Base-by-base conservation (phyloP, 2,888 invertebrate genomes). In the Ichneumoninae sp. region DNA sequence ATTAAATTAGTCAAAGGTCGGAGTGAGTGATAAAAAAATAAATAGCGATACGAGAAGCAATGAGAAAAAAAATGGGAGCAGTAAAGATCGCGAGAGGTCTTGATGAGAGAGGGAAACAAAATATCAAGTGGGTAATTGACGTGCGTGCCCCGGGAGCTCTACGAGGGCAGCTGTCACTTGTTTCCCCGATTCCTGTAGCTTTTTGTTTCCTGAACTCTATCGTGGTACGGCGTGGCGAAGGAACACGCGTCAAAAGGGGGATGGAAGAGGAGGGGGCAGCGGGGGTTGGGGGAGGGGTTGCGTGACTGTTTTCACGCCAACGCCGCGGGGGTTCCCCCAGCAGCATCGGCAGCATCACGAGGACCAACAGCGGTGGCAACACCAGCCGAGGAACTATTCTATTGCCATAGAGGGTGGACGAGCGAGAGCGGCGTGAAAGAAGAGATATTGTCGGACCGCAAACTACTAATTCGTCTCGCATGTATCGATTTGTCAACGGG, bases 401-500 rank as follows among this genome's bases (percentile, higher is more conserved):
- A 81, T 54, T 57, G 60, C 57, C 47, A 22, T 47, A 13, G 52
- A 62, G 40, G 79, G 30, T 16, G 70, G n/a, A 30, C 71, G 68
- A 40, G n/a, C 30, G 68, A 36, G 66, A 66, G 78, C 44, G 83
- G 84, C 71, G 65, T 57, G 47, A 71, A 84, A 84, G 86, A 85
- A 76, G 89, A 89, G 80, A 90, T 90, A 92, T 91, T 91, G 91
- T 91, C 90, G 90, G 88, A 91, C 92, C 91, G 87, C 92, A 90
- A 90, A 86, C 89, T 88, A 90, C 92, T 92, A 92, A 92, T 93
- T 92, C 90, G 88, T 89, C 89, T 92, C 90, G 88, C 89, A 86
- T 80, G 85, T 86, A 91, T 92, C 88, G 90, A 91, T 90, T 90
- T 87, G 87, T 87, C 86, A 87, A 89, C 88, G 88, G 87, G 78